Evolutionary conservation across 2,888 invertebrate species (phyloP).

Genomic region (Schizotus pectinicornis): DNA sequence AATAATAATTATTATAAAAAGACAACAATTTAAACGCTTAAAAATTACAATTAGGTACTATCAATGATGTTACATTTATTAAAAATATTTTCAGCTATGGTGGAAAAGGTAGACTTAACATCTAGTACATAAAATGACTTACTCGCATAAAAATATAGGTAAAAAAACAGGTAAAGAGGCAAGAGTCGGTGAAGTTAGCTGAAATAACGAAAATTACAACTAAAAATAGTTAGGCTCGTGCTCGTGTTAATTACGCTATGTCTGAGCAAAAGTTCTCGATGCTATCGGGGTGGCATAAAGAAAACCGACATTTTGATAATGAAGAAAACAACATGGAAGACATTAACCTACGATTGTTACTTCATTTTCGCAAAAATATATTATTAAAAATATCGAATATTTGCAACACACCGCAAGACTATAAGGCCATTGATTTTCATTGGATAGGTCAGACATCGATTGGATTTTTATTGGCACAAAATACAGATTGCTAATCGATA

Average conservation of each 20-base stretch:
- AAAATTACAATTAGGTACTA: slow-evolving; percentile 17
- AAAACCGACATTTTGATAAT: slow-evolving; percentile 24
- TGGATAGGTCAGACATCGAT: slow-evolving; percentile 46
- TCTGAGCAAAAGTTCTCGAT: slow-evolving; percentile 17
- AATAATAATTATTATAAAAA: slow-evolving; percentile 7
- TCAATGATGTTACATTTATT: slow-evolving; percentile 16
- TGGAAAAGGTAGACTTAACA: too few relatives aligned
- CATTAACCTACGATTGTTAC: slow-evolving; percentile 48
- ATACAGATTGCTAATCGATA: slow-evolving; percentile 34
- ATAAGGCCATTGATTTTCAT: slow-evolving; percentile 55
- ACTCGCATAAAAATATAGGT: too few relatives aligned
- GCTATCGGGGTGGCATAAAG: slow-evolving; percentile 5
- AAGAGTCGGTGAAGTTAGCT: too few relatives aligned
- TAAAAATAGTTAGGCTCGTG: too few relatives aligned
- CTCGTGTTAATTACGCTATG: background rate
- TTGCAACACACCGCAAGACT: slow-evolving; percentile 49
- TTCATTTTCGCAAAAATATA: slow-evolving; percentile 52
- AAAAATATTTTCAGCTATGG: slow-evolving; percentile 6
- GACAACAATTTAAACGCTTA: slow-evolving; percentile 7
- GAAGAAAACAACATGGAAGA: slow-evolving; percentile 50
- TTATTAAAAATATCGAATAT: slow-evolving; percentile 51
- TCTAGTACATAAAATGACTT: too few relatives aligned
- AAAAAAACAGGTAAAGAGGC: too few relatives aligned
- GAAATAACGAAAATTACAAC: too few relatives aligned
- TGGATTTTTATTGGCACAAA: slow-evolving; percentile 44